Conservation (phyloP, 2,113 vertebrate genomes). For the Phoxinus phoxinus region DNA sequence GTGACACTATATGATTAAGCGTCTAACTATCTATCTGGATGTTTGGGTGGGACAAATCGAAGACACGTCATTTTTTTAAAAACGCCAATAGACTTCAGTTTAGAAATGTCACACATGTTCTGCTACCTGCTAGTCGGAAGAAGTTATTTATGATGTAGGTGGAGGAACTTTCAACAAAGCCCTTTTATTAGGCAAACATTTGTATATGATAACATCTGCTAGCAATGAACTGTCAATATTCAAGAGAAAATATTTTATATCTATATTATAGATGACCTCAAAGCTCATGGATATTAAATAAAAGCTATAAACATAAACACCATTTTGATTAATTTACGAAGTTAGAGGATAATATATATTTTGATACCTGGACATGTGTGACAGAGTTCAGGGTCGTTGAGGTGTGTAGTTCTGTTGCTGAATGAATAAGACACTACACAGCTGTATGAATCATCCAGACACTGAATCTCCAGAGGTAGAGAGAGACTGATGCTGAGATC, state of each 20-base stretch:
- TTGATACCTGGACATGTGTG: not conserved
- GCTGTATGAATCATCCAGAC: too few species aligned
- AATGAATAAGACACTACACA: too few species aligned
- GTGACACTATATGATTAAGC: too few species aligned
- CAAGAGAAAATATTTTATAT: not conserved
- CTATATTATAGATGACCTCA: not conserved
- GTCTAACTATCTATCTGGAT: too few species aligned
- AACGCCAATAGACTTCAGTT: too few species aligned
- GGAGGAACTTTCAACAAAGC: too few species aligned
- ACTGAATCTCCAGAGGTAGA: not conserved
- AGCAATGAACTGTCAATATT: not conserved
- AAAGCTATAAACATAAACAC: not conserved
- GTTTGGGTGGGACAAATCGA: too few species aligned
- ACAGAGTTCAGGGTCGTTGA: not conserved
- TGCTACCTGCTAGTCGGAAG: too few species aligned
- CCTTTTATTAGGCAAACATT: not conserved
- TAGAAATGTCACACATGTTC: too few species aligned
- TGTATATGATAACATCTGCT: not conserved
- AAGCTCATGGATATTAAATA: not conserved
- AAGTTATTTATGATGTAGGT: too few species aligned
- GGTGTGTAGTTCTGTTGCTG: fast-evolving
- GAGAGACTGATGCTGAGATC: constrained; percentile 6
- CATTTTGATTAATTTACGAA: not conserved
- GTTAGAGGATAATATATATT: not conserved
- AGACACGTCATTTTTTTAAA: too few species aligned